A percentile compares a stretch with the other conserved stretches of the same genome.
Conservation (phyloP, 2,113 vertebrate genomes). For the Jaculus jaculus region DNA sequence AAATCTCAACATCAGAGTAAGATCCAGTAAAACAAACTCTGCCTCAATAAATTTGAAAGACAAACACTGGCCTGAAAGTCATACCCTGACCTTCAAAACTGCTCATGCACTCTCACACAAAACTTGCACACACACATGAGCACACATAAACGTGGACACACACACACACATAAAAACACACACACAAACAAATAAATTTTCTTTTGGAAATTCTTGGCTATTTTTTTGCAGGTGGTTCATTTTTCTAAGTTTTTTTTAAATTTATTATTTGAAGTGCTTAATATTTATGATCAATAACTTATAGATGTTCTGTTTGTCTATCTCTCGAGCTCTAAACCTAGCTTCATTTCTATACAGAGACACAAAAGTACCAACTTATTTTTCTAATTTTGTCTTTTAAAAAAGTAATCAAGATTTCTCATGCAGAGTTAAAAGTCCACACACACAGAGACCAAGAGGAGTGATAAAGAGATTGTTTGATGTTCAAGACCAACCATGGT, state of each 20-base stretch:
- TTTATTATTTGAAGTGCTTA: background rate
- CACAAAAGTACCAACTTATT: background rate
- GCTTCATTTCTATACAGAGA: background rate
- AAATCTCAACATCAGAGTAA: no score
- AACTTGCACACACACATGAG: no score
- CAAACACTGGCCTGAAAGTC: no score
- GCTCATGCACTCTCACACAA: no score
- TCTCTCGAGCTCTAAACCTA: background rate
- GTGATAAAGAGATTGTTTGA: background rate
- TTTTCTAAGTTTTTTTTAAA: conserved; percentile 28
- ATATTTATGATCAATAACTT: conserved; percentile 14
- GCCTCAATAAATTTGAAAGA: no score
- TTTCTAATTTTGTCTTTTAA: background rate
- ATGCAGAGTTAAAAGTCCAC: background rate
- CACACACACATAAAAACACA: no score
- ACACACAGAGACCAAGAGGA: background rate
- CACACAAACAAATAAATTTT: background rate
- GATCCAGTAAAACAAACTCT: no score
- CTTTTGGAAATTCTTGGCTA: background rate
- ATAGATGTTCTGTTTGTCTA: background rate
- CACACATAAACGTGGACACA: no score
- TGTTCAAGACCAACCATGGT: background rate
- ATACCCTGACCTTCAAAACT: no score
- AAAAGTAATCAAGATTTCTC: background rate
- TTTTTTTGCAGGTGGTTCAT: background rate